A percentile compares a stretch with the other conserved stretches of the same genome.
Evolutionary conservation across 1,140 invertebrate species (phyloP).

Genomic region (Eumaeus atala): DNA sequence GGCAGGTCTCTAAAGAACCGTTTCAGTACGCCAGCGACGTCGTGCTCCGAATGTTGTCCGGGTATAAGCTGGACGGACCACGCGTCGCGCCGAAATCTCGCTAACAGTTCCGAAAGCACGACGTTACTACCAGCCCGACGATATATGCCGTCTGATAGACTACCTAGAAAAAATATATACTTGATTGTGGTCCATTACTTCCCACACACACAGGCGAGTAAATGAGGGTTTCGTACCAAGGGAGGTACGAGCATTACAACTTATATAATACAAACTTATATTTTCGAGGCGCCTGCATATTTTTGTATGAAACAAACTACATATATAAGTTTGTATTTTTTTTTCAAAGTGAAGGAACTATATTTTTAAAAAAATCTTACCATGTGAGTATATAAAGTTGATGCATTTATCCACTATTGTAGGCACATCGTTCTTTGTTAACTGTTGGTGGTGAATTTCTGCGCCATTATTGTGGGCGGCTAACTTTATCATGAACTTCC

Average conservation of each 20-base stretch:
- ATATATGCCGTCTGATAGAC: constrained; percentile 90
- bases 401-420: constrained; percentile 93
- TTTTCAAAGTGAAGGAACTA: too few species aligned
- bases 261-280: too few species aligned
- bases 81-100: constrained; percentile 84
- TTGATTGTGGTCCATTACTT: too few species aligned
- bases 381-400: constrained; percentile 89
- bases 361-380: constrained; percentile 74
- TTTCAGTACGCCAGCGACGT: constrained; percentile 89
- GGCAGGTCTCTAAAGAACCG: constrained; percentile 38
- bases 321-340: too few species aligned
- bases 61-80: constrained; percentile 86
- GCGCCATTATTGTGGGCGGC: constrained; percentile 86
- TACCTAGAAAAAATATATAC: constrained; percentile 81
- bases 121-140: constrained; percentile 84
- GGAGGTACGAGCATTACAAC: too few species aligned
- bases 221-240: too few species aligned
- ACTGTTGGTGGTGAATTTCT: constrained; percentile 85
- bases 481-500: constrained; percentile 82
- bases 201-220: too few species aligned
- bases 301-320: too few species aligned
- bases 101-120: constrained; percentile 84
- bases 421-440: constrained; percentile 90
- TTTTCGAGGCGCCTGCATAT: too few species aligned
- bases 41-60: constrained; percentile 86